Percentiles rank a stretch among this genome's conserved stretches.
phyloP scores from a whole-genome alignment of 1,140 invertebrate genomes.

The Apolygus lucorum region DNA sequence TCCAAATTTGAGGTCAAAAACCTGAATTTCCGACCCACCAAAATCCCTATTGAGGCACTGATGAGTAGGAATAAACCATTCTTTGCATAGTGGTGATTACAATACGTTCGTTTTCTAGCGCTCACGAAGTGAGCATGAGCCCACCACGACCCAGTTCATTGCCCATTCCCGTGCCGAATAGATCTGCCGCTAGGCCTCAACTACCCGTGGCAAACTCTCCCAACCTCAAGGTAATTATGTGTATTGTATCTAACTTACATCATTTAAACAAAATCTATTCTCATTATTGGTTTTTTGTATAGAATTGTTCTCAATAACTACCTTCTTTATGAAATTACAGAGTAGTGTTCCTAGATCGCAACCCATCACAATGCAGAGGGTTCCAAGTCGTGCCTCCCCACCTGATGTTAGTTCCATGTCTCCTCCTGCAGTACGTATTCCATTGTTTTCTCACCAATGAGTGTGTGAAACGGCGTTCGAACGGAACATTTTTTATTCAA shows the following conservation, averaged over 20 bases:
- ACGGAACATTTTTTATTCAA: too few relatives aligned
- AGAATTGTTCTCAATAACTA: neutral
- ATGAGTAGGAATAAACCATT: too few relatives aligned
- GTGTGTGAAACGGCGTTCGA: too few relatives aligned
- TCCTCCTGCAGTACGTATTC: slow-evolving; percentile 64
- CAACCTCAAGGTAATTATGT: slow-evolving; percentile 22
- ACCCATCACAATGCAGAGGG: slow-evolving; percentile 64
- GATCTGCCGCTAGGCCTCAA: slow-evolving; percentile 16
- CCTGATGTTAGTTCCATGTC: slow-evolving; percentile 79
- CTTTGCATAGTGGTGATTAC: too few relatives aligned
- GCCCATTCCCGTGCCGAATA: slow-evolving; percentile 66
- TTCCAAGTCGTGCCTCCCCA: slow-evolving; percentile 42
- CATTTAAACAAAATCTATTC: too few relatives aligned
- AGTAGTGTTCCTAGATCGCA: slow-evolving; percentile 62
- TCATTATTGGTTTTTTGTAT: neutral
- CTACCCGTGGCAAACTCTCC: neutral
- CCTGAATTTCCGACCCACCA: too few relatives aligned
- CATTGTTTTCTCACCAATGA: too few relatives aligned
- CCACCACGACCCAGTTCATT: slow-evolving; percentile 59
- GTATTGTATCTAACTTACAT: too few relatives aligned
- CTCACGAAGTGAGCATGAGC: slow-evolving; percentile 40
- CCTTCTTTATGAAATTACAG: slow-evolving; percentile 21
- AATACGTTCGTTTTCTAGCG: slow-evolving; percentile 23
- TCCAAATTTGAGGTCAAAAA: too few relatives aligned
- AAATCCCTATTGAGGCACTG: too few relatives aligned